These are phyloP conservation scores for Stictocephala bisonia DNA, from an alignment of 2,888 invertebrate species.

Conservation along the genomic window DNA sequence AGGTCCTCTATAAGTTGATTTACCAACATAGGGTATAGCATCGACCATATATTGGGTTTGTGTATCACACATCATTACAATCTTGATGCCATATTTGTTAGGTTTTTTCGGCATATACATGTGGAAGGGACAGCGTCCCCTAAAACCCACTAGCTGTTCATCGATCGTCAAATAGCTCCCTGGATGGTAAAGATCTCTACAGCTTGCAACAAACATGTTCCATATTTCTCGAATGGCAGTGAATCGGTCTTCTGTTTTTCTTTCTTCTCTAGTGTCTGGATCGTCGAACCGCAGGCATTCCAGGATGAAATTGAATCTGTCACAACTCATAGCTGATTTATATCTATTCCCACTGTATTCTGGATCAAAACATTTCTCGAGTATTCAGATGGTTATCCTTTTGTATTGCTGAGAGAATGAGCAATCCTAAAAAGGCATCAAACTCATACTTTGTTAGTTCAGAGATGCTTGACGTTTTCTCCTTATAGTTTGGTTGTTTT, in stretches of 20 bases:
- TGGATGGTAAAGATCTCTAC: slow-evolving; percentile 44
- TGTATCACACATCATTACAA: slow-evolving; percentile 48
- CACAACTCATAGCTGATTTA: slow-evolving; percentile 33
- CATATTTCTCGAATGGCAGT: slow-evolving; percentile 47
- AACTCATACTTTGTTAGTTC: slow-evolving; percentile 33
- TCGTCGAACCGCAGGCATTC: slow-evolving; percentile 44
- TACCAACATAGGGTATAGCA: slow-evolving; percentile 50
- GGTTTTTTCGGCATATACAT: slow-evolving; percentile 49
- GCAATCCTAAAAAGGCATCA: no score
- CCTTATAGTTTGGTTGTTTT: no score
- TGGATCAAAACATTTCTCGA: slow-evolving; percentile 24
- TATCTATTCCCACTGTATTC: slow-evolving; percentile 23
- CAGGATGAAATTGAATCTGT: slow-evolving; percentile 48
- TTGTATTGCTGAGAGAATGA: no score
- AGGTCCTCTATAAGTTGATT: slow-evolving; percentile 28
- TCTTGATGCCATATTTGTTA: no score
- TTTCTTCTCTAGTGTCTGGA: no score
- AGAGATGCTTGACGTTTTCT: no score
- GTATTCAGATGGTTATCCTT: slow-evolving; percentile 20
- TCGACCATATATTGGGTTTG: slow-evolving; percentile 47
- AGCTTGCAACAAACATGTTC: slow-evolving; percentile 32
- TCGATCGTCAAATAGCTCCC: slow-evolving; percentile 46
- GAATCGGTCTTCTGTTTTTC: slow-evolving; percentile 43
- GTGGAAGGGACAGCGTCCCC: slow-evolving; percentile 48
- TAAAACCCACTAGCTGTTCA: slow-evolving; percentile 46